Conservation (phyloP, 2,113 vertebrate genomes). For the Chroicocephalus ridibundus region DNA sequence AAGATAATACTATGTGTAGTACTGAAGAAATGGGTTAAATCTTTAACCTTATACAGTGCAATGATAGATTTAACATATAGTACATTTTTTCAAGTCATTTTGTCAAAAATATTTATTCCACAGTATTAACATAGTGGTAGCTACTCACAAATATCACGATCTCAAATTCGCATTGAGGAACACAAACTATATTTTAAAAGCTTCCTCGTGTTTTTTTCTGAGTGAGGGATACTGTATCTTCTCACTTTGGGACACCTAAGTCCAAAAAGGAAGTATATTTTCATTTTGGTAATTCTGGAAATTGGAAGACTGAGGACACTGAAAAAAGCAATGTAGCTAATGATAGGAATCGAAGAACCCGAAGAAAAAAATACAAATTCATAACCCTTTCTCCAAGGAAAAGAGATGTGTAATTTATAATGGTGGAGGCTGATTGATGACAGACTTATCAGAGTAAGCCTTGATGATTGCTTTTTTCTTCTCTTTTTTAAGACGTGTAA, state of each 20-base stretch:
- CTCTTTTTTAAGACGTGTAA: background rate
- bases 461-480: background rate
- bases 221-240: accelerated
- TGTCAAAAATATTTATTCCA: background rate
- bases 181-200: background rate
- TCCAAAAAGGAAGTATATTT: background rate
- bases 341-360: background rate
- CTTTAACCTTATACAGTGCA: background rate
- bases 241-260: background rate
- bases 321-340: background rate
- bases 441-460: background rate
- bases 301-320: background rate
- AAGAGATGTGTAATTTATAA: background rate
- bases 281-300: background rate
- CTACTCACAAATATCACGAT: background rate
- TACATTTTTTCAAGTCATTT: background rate
- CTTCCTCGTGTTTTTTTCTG: background rate
- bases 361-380: background rate
- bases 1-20: background rate
- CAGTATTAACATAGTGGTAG: background rate
- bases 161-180: background rate
- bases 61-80: background rate
- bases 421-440: background rate
- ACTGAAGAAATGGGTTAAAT: background rate
- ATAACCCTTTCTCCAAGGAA: background rate